These are phyloP conservation scores for Neodon shergylaensis DNA, from an alignment of 2,113 vertebrate genomes.

Conservation along the genomic window DNA sequence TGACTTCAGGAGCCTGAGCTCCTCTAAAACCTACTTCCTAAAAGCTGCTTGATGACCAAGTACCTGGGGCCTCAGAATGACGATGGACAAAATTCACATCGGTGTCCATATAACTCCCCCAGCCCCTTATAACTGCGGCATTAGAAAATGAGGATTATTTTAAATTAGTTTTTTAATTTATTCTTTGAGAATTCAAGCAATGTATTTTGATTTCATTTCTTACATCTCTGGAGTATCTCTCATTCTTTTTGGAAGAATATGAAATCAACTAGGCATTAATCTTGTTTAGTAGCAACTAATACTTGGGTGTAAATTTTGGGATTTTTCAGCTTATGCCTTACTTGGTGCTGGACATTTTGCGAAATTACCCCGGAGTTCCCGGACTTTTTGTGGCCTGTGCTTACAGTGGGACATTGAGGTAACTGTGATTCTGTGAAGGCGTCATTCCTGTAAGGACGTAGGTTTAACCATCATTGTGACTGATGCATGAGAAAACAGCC, in stretches of 20 bases:
- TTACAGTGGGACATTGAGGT: conserved; percentile 98
- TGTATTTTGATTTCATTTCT: not conserved
- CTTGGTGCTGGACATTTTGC: conserved; percentile 95
- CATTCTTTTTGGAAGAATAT: not conserved
- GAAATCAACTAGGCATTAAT: not conserved
- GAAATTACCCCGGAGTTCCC: conserved; percentile 91
- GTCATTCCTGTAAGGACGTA: not conserved
- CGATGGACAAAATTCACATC: not conserved
- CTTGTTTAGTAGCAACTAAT: not conserved
- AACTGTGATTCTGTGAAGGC: not conserved
- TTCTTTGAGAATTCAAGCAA: not conserved
- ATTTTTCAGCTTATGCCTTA: conserved; percentile 95
- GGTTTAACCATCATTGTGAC: not conserved
- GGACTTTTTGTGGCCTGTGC: conserved; percentile 97
- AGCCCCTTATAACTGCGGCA: not conserved
- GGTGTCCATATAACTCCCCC: not conserved
- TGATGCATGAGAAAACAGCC: not conserved
- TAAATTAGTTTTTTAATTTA: not conserved
- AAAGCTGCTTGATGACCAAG: not conserved
- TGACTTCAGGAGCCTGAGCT: not conserved
- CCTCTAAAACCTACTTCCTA: not conserved
- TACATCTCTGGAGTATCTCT: not conserved
- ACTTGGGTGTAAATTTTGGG: conserved; percentile 57
- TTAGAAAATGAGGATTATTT: not conserved
- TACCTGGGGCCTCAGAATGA: not conserved